Percentiles rank a stretch among this genome's conserved stretches.
Evolutionary conservation across 2,888 invertebrate species (phyloP).

Genomic region (Bellardia bayeri): DNA sequence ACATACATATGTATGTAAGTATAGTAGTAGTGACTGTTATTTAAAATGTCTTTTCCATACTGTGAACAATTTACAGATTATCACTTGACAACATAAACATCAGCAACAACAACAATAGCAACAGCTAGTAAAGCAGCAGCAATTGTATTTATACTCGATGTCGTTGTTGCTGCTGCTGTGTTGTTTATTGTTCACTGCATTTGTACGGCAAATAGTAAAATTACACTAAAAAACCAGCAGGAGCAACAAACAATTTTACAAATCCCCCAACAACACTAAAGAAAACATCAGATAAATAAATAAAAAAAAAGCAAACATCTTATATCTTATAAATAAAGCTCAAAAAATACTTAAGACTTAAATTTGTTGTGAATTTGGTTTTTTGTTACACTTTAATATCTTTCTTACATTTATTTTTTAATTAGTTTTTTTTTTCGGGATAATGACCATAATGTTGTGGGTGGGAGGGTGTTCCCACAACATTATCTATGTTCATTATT

Average conservation of each 20-base stretch:
- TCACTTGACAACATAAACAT: constrained; percentile 68
- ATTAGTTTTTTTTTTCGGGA: constrained; percentile 14
- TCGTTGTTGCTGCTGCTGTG: constrained; percentile 22
- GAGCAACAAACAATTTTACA: not conserved
- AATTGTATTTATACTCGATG: not conserved
- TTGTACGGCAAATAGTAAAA: constrained; percentile 38
- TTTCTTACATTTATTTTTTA: constrained; percentile 3
- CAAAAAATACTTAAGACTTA: not conserved
- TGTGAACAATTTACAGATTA: constrained; percentile 75
- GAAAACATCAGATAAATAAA: not conserved
- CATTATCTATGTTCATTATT: not conserved
- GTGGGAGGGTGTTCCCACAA: not conserved
- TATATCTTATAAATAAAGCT: not conserved
- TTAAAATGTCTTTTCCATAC: constrained; percentile 71
- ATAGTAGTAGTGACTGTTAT: constrained; percentile 53
- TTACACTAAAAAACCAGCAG: not conserved
- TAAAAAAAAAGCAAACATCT: not conserved
- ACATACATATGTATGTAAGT: not conserved
- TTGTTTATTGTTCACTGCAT: constrained; percentile 12
- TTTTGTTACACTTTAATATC: constrained; percentile 2
- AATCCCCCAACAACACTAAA: not conserved
- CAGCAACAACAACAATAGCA: constrained; percentile 1
- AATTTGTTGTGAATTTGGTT: constrained; percentile 21
- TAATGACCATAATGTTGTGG: not conserved
- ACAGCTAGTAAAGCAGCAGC: constrained; percentile 33